Percentiles rank a stretch among this genome's conserved stretches.
Evolutionary conservation across 2,113 vertebrate genomes (phyloP).

Genomic region (Cyanoderma ruficeps): DNA sequence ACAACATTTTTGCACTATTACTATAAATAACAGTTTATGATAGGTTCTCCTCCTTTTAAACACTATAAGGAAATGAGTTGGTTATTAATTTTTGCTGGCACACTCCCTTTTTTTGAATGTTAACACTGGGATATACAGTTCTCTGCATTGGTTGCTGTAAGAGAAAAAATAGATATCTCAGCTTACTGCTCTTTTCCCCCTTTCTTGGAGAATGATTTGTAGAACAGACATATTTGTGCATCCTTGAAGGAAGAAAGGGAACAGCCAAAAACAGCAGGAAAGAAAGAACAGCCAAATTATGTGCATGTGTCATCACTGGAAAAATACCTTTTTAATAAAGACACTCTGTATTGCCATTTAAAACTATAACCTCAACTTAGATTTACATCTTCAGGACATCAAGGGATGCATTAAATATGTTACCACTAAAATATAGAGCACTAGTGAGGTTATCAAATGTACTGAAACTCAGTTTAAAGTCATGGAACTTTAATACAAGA

Average conservation of each 20-base stretch:
- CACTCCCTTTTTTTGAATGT: neutral
- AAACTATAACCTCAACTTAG: neutral
- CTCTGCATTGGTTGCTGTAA: neutral
- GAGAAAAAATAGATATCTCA: neutral
- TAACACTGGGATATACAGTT: neutral
- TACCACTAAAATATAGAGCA: neutral
- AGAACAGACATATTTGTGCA: neutral
- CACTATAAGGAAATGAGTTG: neutral
- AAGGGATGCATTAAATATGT: neutral
- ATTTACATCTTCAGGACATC: neutral
- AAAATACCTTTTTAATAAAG: neutral
- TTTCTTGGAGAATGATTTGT: neutral
- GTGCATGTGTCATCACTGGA: neutral
- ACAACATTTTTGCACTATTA: neutral
- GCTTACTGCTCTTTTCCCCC: neutral
- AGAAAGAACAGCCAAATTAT: neutral
- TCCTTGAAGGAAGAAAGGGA: neutral
- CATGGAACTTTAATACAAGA: neutral
- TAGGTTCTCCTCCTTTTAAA: constrained; percentile 11
- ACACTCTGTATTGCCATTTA: neutral
- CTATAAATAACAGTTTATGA: neutral
- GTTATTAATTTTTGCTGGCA: neutral
- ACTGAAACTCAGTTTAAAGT: neutral
- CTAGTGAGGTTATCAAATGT: neutral
- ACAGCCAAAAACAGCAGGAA: too few species aligned